phyloP scores from a whole-genome alignment of 2,888 invertebrate genomes.

The Pandemis heparana region DNA sequence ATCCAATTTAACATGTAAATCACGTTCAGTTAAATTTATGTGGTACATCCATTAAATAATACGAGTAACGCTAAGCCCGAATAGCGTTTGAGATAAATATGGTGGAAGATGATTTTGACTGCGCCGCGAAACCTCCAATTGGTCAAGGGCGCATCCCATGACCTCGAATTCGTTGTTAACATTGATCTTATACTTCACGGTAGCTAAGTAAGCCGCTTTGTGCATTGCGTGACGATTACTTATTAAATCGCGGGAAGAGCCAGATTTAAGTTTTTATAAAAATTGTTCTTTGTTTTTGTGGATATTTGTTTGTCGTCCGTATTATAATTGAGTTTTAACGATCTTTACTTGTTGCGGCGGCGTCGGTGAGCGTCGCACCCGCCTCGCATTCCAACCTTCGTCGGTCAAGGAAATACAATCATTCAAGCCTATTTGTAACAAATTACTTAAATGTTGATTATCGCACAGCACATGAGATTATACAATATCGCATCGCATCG shows the following conservation, averaged over 20 bases:
- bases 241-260: constrained; percentile 48
- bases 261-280: not conserved
- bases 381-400: constrained; percentile 76
- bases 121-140: constrained; percentile 65
- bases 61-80: not conserved
- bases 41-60: not conserved
- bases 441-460: constrained; percentile 61
- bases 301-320: constrained; percentile 47
- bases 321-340: constrained; percentile 60
- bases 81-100: constrained; percentile 51
- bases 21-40: not conserved
- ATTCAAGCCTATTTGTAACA: constrained; percentile 69
- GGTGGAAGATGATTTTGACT: constrained; percentile 60
- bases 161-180: constrained; percentile 67
- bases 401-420: constrained; percentile 80
- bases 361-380: constrained; percentile 69
- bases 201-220: constrained; percentile 50
- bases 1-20: constrained; percentile 11
- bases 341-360: constrained; percentile 58
- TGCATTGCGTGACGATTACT: constrained; percentile 64
- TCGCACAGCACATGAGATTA: constrained; percentile 67
- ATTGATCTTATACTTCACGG: constrained; percentile 52
- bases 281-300: constrained; percentile 32
- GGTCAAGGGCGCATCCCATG: constrained; percentile 70
- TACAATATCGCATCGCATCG: constrained; percentile 67